Evolutionary conservation across 2,888 invertebrate genomes (phyloP).

Genomic region (Bombylius major): DNA sequence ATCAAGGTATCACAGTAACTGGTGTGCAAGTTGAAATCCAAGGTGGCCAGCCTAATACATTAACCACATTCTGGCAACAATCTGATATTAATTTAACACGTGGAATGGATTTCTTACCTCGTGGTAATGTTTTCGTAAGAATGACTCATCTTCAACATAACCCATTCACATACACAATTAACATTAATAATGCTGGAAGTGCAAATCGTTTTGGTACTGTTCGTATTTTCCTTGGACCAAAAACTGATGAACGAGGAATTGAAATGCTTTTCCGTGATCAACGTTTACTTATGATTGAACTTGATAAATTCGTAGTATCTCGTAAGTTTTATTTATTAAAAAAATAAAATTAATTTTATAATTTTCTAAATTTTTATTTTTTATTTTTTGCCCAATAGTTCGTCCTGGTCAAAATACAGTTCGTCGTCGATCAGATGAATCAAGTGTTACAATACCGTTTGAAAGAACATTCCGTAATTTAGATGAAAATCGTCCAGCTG

Average conservation of each 20-base stretch:
- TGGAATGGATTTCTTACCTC: slow-evolving; percentile 64
- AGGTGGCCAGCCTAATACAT: slow-evolving; percentile 39
- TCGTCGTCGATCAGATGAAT: slow-evolving; percentile 48
- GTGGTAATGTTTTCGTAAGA: slow-evolving; percentile 50
- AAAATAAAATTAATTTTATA: too few relatives aligned
- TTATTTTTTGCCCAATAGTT: slow-evolving; percentile 38
- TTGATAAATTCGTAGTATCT: slow-evolving; percentile 46
- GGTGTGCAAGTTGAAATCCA: slow-evolving; percentile 39
- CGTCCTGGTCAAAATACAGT: slow-evolving; percentile 50
- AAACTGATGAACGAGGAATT: slow-evolving; percentile 45
- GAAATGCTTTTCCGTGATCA: slow-evolving; percentile 44
- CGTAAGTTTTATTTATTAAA: slow-evolving; percentile 35
- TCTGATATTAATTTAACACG: slow-evolving; percentile 58
- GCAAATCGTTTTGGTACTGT: slow-evolving; percentile 42
- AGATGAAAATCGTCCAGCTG: slow-evolving; percentile 42
- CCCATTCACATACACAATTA: slow-evolving; percentile 49
- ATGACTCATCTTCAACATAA: slow-evolving; percentile 63
- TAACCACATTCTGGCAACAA: slow-evolving; percentile 62
- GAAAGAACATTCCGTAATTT: slow-evolving; percentile 60
- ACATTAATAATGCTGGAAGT: slow-evolving; percentile 42
- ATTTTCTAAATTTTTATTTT: neutral
- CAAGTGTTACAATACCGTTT: slow-evolving; percentile 66
- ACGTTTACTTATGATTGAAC: slow-evolving; percentile 45
- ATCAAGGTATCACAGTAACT: slow-evolving; percentile 42
- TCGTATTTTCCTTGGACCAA: slow-evolving; percentile 49